Conservation (phyloP, 2,797 vertebrate species). For the Phrynocephalus forsythii region DNA sequence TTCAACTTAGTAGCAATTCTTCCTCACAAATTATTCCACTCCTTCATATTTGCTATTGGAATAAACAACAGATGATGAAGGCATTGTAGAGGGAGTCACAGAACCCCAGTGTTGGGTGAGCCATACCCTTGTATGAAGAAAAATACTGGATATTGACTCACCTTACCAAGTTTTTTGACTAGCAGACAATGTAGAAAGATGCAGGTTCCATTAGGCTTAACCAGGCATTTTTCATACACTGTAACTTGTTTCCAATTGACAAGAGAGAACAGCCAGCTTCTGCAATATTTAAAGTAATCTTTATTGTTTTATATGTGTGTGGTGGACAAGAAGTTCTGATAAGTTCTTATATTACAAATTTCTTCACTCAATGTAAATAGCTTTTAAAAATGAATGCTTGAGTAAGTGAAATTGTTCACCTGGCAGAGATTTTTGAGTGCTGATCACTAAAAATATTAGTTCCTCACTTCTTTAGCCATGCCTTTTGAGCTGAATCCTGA, state of each 20-base stretch:
- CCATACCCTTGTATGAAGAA: too few species aligned
- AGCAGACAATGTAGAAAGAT: not conserved
- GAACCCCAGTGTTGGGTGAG: not conserved
- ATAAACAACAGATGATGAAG: not conserved
- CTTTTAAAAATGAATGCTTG: too few species aligned
- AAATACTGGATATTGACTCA: not conserved
- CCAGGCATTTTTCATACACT: not conserved
- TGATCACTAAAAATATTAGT: not conserved
- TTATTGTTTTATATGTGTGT: not conserved
- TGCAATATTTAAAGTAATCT: not conserved
- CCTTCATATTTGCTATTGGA: not conserved
- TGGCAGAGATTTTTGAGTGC: not conserved
- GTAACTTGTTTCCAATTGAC: not conserved
- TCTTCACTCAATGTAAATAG: too few species aligned
- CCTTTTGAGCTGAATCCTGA: not conserved
- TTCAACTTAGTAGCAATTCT: constrained; percentile 4
- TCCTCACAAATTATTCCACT: not conserved
- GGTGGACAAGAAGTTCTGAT: too few species aligned
- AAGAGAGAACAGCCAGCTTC: not conserved
- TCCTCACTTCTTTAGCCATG: not conserved
- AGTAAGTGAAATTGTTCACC: not conserved
- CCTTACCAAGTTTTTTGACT: not conserved
- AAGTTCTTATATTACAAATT: too few species aligned
- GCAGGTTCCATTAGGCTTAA: not conserved
- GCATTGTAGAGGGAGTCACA: not conserved